phyloP scores from a whole-genome alignment of 1,140 invertebrate species.

The Leptonema lineaticorne region DNA sequence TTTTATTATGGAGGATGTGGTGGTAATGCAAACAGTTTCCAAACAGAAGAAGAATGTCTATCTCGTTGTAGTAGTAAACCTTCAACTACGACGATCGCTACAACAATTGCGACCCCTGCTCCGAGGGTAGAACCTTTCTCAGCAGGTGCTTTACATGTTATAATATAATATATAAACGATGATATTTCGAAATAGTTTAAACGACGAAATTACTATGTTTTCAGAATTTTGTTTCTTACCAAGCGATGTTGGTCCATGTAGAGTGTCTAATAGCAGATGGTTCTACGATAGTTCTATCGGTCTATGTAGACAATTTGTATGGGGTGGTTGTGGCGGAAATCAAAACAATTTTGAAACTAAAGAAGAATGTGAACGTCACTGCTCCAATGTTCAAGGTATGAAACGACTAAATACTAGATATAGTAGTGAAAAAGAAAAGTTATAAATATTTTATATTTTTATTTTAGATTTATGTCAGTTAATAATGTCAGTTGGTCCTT shows the following conservation, averaged over 20 bases:
- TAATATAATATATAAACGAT: neutral
- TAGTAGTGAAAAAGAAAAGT: too few species aligned
- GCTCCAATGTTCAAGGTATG: conserved; percentile 68
- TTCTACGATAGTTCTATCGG: conserved; percentile 77
- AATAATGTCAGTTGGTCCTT: conserved; percentile 72
- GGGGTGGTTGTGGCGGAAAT: conserved; percentile 84
- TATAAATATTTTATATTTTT: neutral
- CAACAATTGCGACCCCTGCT: too few species aligned
- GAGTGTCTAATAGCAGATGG: conserved; percentile 63
- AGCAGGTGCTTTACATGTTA: conserved; percentile 31
- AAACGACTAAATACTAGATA: neutral
- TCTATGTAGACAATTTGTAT: conserved; percentile 79
- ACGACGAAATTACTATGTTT: conserved; percentile 35
- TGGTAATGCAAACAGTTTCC: conserved; percentile 84
- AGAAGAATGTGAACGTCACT: conserved; percentile 78
- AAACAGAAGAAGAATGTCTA: conserved; percentile 67
- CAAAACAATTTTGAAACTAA: conserved; percentile 77
- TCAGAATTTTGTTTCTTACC: conserved; percentile 72
- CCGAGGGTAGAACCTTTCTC: conserved; percentile 40
- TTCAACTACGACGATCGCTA: too few species aligned
- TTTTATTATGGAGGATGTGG: conserved; percentile 85
- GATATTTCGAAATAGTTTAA: neutral
- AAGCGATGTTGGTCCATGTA: conserved; percentile 70
- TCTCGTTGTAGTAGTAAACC: conserved; percentile 61
- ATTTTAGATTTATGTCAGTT: conserved; percentile 69